Conservation (phyloP, 2,888 invertebrate genomes). For the Stenurella melanura region DNA sequence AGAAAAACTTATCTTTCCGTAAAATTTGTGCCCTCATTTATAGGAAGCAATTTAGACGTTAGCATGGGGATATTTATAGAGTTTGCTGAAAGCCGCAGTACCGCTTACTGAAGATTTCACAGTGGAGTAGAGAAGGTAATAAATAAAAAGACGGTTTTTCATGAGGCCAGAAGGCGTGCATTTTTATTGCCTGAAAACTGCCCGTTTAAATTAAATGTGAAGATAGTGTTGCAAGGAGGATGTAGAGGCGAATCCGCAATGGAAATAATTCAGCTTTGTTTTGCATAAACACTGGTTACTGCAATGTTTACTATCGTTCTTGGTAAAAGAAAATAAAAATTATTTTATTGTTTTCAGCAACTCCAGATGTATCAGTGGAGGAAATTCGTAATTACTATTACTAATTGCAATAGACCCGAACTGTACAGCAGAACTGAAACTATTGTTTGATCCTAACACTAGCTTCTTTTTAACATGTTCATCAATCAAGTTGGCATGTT, state of each 20-base stretch:
- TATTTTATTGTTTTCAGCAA: constrained; percentile 1
- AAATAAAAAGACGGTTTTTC: constrained; percentile 74
- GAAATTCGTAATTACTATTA: neutral
- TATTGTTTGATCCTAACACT: too few relatives aligned
- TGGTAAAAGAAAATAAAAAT: constrained; percentile 15
- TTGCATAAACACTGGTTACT: constrained; percentile 64
- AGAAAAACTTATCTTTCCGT: constrained; percentile 71
- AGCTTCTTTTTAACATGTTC: too few relatives aligned
- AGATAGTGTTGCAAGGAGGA: constrained; percentile 71
- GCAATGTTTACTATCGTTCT: constrained; percentile 47
- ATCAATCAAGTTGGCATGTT: too few relatives aligned
- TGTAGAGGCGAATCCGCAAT: constrained; percentile 66
- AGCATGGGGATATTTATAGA: neutral
- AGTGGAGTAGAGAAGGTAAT: constrained; percentile 64
- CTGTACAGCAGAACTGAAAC: too few relatives aligned
- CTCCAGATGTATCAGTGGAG: neutral
- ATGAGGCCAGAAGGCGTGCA: constrained; percentile 74
- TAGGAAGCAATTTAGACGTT: constrained; percentile 41
- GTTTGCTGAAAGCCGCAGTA: neutral
- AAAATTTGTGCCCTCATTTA: constrained; percentile 50
- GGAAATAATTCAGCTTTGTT: constrained; percentile 66
- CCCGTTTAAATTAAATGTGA: constrained; percentile 74
- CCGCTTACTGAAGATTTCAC: constrained; percentile 56
- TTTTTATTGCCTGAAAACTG: constrained; percentile 75
- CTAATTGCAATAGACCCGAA: too few relatives aligned